Evolutionary conservation across 1,140 invertebrate species (phyloP).

Genomic region (Andricus grossulariae): DNA sequence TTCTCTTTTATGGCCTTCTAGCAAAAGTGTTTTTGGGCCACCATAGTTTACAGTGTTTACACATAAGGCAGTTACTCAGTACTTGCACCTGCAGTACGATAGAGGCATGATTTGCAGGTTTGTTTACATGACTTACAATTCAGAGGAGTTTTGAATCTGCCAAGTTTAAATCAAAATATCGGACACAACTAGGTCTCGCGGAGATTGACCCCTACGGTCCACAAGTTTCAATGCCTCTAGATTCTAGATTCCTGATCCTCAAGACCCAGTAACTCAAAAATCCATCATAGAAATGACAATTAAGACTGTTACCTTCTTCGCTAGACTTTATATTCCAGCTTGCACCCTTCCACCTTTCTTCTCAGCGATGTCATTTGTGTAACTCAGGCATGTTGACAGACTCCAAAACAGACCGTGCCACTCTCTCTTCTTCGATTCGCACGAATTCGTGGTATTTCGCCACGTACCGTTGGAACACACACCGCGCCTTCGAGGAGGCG

Average conservation of each 20-base stretch:
- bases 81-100: too few species aligned
- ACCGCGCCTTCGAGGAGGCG: conserved; percentile 21
- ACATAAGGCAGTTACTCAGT: too few species aligned
- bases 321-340: conserved; percentile 24
- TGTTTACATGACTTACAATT: not conserved
- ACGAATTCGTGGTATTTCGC: conserved; percentile 23
- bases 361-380: conserved; percentile 17
- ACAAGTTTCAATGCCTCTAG: not conserved
- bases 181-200: not conserved
- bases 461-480: conserved; percentile 25
- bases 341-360: conserved; percentile 12
- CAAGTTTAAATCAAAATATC: conserved; percentile 12
- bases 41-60: too few species aligned
- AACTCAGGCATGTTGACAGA: conserved; percentile 15
- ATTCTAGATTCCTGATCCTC: not conserved
- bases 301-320: conserved; percentile 7
- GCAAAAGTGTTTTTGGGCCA: too few species aligned
- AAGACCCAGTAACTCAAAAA: not conserved
- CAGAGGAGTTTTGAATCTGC: not conserved
- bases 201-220: conserved; percentile 15
- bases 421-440: conserved; percentile 19
- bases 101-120: not conserved
- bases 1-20: too few species aligned
- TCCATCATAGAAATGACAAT: not conserved
- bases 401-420: conserved; percentile 15